Conservation (phyloP, 2,113 vertebrate genomes). For the Aegotheles bennettii region DNA sequence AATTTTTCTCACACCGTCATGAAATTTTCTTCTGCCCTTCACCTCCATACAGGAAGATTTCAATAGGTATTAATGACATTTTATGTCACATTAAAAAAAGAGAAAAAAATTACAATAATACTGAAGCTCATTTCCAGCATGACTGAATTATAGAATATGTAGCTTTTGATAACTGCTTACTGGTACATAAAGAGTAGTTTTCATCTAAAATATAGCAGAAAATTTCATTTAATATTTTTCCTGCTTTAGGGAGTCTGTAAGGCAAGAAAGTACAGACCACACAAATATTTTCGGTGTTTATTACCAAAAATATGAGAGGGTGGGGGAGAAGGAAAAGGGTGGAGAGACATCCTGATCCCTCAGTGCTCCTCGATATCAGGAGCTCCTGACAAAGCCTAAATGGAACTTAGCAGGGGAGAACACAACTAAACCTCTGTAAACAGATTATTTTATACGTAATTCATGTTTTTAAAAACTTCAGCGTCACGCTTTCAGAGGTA, state of each 20-base stretch:
- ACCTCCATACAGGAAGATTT: neutral
- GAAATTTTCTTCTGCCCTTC: neutral
- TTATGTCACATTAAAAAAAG: neutral
- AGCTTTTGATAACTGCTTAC: neutral
- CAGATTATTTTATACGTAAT: neutral
- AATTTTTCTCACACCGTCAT: neutral
- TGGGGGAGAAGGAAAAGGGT: neutral
- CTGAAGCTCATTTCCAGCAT: neutral
- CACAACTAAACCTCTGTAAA: neutral
- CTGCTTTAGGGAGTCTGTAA: neutral
- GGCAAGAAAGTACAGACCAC: neutral
- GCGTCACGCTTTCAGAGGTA: neutral
- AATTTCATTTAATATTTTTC: too few species aligned
- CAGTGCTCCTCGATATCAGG: neutral
- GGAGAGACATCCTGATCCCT: neutral
- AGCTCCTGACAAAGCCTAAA: neutral
- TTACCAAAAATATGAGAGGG: neutral
- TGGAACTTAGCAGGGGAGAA: neutral
- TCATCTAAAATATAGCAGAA: neutral
- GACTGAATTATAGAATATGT: neutral
- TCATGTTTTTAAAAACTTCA: neutral
- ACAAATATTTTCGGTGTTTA: neutral
- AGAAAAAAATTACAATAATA: neutral
- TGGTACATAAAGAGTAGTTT: neutral
- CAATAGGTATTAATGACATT: neutral